phyloP scores from a whole-genome alignment of 1,140 invertebrate species.

The Eufriesea mexicana region DNA sequence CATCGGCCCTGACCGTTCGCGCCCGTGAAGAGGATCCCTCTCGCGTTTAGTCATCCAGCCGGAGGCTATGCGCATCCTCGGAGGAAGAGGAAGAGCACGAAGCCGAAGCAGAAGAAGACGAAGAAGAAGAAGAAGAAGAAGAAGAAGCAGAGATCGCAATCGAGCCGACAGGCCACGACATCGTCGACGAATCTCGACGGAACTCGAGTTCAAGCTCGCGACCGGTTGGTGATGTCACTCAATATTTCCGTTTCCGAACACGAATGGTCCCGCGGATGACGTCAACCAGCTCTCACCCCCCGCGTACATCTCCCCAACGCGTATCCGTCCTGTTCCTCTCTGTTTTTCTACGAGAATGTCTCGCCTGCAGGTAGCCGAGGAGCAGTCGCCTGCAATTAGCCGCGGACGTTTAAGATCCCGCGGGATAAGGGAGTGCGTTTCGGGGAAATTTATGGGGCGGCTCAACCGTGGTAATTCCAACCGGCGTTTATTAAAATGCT shows the following conservation, averaged over 20 bases:
- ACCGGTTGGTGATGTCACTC: slow-evolving; percentile 75
- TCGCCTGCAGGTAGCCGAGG: background rate
- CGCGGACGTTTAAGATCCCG: background rate
- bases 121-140: slow-evolving; percentile 42
- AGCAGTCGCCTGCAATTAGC: slow-evolving; percentile 19
- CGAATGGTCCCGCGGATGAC: slow-evolving; percentile 31
- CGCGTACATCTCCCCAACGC: background rate
- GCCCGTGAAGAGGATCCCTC: slow-evolving; percentile 59
- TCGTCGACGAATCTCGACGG: slow-evolving; percentile 63
- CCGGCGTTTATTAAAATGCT: slow-evolving; percentile 2
- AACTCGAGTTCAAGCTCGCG: slow-evolving; percentile 27
- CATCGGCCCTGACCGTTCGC: slow-evolving; percentile 54
- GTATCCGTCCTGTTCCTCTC: background rate
- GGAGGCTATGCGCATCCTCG: slow-evolving; percentile 34
- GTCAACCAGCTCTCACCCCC: slow-evolving; percentile 33
- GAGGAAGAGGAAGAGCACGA: slow-evolving; percentile 25
- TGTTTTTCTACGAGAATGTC: background rate
- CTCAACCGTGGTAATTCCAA: background rate
- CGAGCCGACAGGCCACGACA: slow-evolving; percentile 47
- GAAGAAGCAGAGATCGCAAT: slow-evolving; percentile 58
- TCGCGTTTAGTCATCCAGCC: slow-evolving; percentile 69
- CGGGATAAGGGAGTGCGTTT: background rate
- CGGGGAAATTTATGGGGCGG: background rate
- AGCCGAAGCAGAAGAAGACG: background rate
- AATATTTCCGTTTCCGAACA: slow-evolving; percentile 68